These are phyloP conservation scores for Pogonognathellus flavescens DNA, from an alignment of 1,140 invertebrate species.

Conservation along the genomic window DNA sequence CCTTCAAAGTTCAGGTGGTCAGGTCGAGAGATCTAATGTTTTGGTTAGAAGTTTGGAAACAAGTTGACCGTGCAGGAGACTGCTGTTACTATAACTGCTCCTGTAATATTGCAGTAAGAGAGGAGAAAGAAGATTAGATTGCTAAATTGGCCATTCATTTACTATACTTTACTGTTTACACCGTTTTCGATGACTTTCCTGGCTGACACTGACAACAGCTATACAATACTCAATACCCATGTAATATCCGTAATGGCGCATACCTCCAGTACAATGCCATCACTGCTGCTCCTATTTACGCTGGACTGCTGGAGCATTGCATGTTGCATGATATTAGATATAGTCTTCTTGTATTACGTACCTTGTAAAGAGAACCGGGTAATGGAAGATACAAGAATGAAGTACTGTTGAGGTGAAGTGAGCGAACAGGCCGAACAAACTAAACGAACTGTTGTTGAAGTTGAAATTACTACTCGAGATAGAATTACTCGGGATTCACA, in stretches of 20 bases:
- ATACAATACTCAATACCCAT: not conserved
- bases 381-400: not conserved
- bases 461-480: conserved; percentile 44
- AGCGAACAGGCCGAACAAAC: conserved; percentile 14
- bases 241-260: not conserved
- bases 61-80: too few species aligned
- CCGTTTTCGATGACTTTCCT: not conserved
- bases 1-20: not conserved
- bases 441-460: conserved; percentile 38
- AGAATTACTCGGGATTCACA: conserved; percentile 46
- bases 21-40: not conserved
- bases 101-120: too few species aligned
- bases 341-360: not conserved
- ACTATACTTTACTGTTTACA: too few species aligned
- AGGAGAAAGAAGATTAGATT: too few species aligned
- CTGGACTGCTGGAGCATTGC: too few species aligned
- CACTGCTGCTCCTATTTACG: too few species aligned
- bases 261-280: not conserved
- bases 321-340: too few species aligned
- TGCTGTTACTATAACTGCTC: too few species aligned
- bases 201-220: not conserved
- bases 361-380: not conserved
- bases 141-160: too few species aligned
- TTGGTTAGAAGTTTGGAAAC: not conserved
- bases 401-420: not conserved